Conservation (phyloP, 2,797 vertebrate genomes). For the Bradypus variegatus region DNA sequence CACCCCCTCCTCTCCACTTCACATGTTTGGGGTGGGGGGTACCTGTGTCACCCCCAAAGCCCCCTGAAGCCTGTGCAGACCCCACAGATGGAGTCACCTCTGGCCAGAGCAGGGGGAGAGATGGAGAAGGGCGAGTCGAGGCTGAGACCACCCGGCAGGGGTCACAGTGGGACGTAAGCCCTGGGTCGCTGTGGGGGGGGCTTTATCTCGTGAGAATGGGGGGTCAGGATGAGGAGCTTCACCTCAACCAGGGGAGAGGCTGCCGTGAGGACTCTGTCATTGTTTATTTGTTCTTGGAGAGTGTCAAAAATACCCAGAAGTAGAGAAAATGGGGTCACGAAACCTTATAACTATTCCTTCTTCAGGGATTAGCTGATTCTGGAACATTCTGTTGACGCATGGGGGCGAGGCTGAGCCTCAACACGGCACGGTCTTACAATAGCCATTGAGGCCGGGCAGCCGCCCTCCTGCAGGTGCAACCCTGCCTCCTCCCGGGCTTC, state of each 20-base stretch:
- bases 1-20: fast-evolving
- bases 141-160: neutral
- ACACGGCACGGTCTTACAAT: fast-evolving
- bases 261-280: neutral
- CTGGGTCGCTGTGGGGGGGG: fast-evolving
- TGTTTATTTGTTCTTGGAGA: neutral
- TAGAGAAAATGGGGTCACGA: neutral
- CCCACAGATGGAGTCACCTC: neutral
- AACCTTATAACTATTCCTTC: neutral
- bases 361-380: neutral
- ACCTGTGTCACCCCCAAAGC: neutral
- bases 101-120: neutral
- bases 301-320: neutral
- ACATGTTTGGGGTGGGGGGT: fast-evolving
- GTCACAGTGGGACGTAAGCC: fast-evolving
- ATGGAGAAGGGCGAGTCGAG: too few relatives aligned
- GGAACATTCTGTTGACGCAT: neutral
- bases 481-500: neutral
- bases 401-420: neutral
- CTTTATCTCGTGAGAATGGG: neutral
- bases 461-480: too few relatives aligned
- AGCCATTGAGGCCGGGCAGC: fast-evolving
- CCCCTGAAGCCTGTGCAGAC: neutral
- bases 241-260: neutral
- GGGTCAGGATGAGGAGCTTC: neutral